Conservation (phyloP, 2,113 vertebrate genomes). For the Martes martes region DNA sequence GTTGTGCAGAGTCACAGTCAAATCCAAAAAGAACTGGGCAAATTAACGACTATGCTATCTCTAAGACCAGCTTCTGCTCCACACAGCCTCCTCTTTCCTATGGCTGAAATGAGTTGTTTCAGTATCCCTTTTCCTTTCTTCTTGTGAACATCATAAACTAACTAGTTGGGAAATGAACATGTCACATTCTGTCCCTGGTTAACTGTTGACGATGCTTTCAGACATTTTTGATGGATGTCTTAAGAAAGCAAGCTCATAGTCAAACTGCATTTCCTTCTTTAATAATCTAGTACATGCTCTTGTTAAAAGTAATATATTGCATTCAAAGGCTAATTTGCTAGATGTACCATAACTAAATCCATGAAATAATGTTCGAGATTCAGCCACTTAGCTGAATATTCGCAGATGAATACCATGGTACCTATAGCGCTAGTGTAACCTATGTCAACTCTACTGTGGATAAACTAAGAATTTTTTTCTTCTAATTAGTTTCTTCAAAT, state of each 20-base stretch:
- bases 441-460: background rate
- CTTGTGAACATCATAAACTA: background rate
- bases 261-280: background rate
- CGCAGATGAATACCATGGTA: background rate
- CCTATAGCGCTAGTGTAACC: background rate
- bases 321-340: background rate
- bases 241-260: background rate
- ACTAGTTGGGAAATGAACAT: background rate
- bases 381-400: background rate
- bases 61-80: background rate
- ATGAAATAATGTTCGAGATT: background rate
- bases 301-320: conserved; percentile 21
- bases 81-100: background rate
- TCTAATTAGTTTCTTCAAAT: conserved; percentile 35
- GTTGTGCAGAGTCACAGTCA: background rate
- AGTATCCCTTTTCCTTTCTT: background rate
- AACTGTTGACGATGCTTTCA: background rate
- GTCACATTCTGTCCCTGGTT: background rate
- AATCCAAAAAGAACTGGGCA: background rate
- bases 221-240: background rate
- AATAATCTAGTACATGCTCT: background rate
- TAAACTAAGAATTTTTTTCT: background rate
- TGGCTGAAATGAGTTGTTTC: background rate
- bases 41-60: background rate
- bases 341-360: background rate